A percentile compares a stretch with the other conserved stretches of the same genome.
Conservation (phyloP, 2,888 invertebrate species). For the Trachelus stipa region DNA sequence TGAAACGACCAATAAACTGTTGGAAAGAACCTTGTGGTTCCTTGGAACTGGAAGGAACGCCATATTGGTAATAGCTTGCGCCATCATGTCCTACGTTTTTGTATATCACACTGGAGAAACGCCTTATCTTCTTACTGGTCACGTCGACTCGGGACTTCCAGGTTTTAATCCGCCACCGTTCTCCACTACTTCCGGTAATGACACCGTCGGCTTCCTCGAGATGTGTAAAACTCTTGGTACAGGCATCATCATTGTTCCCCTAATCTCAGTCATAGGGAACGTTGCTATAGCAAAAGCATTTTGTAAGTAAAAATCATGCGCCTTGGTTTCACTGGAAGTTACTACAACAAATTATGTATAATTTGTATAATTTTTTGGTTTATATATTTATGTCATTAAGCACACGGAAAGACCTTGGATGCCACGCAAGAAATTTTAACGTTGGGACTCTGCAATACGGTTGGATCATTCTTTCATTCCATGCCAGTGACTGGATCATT, state of each 20-base stretch:
- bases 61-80: constrained; percentile 74
- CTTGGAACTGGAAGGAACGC: constrained; percentile 78
- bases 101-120: constrained; percentile 63
- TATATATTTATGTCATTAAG: constrained; percentile 58
- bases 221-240: constrained; percentile 75
- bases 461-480: constrained; percentile 81
- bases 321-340: neutral
- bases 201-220: constrained; percentile 68
- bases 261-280: constrained; percentile 81
- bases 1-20: constrained; percentile 55
- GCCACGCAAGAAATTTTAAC: constrained; percentile 87
- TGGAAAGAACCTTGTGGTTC: constrained; percentile 73
- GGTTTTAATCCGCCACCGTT: constrained; percentile 70
- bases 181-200: constrained; percentile 67
- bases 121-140: constrained; percentile 73
- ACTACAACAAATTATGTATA: neutral
- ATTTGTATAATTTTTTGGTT: neutral
- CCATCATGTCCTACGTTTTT: constrained; percentile 71
- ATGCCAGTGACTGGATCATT: constrained; percentile 83
- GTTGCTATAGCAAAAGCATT: constrained; percentile 89
- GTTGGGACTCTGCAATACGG: constrained; percentile 79
- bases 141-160: constrained; percentile 75
- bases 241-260: constrained; percentile 78
- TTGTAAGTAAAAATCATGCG: constrained; percentile 69
- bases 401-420: constrained; percentile 77